These are phyloP conservation scores for Cybosia mesomella DNA, from an alignment of 2,888 invertebrate species.

Conservation along the genomic window DNA sequence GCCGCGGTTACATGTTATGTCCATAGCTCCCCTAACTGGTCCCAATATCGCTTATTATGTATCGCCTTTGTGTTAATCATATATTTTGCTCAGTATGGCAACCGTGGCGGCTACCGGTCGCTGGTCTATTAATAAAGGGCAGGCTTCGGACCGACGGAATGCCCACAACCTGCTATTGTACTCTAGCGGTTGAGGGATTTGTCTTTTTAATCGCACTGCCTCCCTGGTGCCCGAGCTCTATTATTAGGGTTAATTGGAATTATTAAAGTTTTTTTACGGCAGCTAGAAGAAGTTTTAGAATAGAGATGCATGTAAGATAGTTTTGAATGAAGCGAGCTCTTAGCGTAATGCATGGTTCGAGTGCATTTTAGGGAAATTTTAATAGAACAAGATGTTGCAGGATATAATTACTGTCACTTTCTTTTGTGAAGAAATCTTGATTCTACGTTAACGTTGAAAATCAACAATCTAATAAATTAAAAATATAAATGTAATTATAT, in stretches of 20 bases:
- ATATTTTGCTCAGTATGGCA: conserved; percentile 82
- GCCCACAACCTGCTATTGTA: conserved; percentile 84
- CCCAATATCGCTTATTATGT: conserved; percentile 85
- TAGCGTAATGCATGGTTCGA: conserved; percentile 78
- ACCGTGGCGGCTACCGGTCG: conserved; percentile 80
- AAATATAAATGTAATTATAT: neutral
- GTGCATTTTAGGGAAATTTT: conserved; percentile 76
- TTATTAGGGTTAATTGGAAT: conserved; percentile 87
- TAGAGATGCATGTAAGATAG: conserved; percentile 75
- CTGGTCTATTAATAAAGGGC: conserved; percentile 83
- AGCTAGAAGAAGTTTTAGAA: conserved; percentile 79
- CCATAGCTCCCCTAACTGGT: conserved; percentile 80
- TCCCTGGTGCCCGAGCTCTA: conserved; percentile 76
- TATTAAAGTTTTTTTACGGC: conserved; percentile 81
- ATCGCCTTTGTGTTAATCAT: conserved; percentile 86
- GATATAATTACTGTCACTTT: conserved; percentile 26
- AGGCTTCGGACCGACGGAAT: conserved; percentile 73
- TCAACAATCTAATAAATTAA: neutral
- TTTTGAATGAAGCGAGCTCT: conserved; percentile 73
- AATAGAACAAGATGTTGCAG: conserved; percentile 58
- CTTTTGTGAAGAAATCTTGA: conserved; percentile 6
- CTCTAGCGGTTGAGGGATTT: conserved; percentile 83
- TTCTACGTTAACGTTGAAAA: neutral
- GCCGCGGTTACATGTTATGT: conserved; percentile 75
- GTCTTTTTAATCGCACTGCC: conserved; percentile 85